These are phyloP conservation scores for Styela plicata DNA, from an alignment of 23 tunicate genomes.

Conservation along the genomic window DNA sequence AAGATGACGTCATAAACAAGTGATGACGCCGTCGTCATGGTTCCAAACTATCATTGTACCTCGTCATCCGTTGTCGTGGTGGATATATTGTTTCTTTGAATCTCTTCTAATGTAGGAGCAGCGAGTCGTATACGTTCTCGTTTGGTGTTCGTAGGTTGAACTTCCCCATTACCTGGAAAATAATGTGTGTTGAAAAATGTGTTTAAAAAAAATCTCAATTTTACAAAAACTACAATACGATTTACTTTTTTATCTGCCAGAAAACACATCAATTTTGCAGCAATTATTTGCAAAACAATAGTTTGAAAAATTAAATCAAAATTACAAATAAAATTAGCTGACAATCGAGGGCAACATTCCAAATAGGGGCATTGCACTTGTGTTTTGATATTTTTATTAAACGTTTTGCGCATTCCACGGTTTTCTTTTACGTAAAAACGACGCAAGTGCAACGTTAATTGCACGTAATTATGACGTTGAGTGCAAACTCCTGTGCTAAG, in stretches of 20 bases:
- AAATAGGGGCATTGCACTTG: not conserved
- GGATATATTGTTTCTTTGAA: not conserved
- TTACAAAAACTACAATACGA: no score
- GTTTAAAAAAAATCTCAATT: no score
- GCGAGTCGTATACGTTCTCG: not conserved
- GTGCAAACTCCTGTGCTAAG: not conserved
- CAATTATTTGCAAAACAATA: no score
- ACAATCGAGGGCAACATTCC: no score
- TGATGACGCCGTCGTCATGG: no score
- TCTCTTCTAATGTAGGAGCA: not conserved
- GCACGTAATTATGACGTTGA: not conserved
- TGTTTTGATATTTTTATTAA: not conserved
- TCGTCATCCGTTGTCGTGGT: not conserved
- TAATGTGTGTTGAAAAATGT: no score
- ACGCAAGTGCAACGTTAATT: not conserved
- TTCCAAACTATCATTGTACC: no score
- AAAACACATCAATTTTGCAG: no score
- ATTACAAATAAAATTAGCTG: no score
- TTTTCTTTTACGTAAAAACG: not conserved
- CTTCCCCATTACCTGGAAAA: not conserved
- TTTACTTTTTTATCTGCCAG: no score
- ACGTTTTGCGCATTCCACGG: not conserved
- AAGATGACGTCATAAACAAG: no score
- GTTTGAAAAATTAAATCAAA: no score
- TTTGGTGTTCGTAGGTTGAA: not conserved